Conservation (phyloP, 2,888 invertebrate genomes). For the Spicauda simplicius region DNA sequence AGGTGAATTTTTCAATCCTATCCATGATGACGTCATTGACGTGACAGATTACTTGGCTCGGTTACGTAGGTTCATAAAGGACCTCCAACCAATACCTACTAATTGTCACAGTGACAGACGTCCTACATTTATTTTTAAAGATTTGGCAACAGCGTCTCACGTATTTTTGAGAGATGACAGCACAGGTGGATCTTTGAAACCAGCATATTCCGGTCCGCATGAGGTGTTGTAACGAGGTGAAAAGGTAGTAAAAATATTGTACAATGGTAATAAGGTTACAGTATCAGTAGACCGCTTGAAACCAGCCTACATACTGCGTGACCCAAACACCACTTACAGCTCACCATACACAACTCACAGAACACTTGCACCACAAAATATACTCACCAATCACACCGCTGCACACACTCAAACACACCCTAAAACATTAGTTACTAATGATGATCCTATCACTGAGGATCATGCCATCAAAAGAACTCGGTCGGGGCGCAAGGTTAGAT, state of each 20-base stretch:
- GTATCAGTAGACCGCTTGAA: slow-evolving; percentile 46
- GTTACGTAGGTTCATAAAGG: too few species aligned
- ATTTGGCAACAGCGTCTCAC: slow-evolving; percentile 22
- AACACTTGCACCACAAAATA: too few species aligned
- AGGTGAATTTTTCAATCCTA: slow-evolving; percentile 5
- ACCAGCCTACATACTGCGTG: slow-evolving; percentile 42
- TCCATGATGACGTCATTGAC: too few species aligned
- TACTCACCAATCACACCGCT: too few species aligned
- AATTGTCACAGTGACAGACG: too few species aligned
- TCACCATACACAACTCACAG: too few species aligned
- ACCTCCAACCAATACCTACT: too few species aligned
- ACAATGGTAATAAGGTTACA: slow-evolving; percentile 42
- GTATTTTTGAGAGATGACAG: slow-evolving; percentile 47
- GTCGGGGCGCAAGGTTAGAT: slow-evolving; percentile 14
- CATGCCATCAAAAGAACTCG: neutral
- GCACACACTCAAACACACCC: too few species aligned
- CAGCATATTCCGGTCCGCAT: slow-evolving; percentile 49
- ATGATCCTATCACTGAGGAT: too few species aligned
- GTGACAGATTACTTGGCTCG: too few species aligned
- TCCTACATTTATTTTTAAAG: too few species aligned
- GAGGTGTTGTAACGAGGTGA: slow-evolving; percentile 42
- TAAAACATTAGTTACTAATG: too few species aligned
- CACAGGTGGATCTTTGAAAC: slow-evolving; percentile 42
- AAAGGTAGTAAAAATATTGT: slow-evolving; percentile 43
- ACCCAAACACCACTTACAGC: slow-evolving; percentile 4